Conservation (phyloP, 2,888 invertebrate species). For the Andrena trimmerana region DNA sequence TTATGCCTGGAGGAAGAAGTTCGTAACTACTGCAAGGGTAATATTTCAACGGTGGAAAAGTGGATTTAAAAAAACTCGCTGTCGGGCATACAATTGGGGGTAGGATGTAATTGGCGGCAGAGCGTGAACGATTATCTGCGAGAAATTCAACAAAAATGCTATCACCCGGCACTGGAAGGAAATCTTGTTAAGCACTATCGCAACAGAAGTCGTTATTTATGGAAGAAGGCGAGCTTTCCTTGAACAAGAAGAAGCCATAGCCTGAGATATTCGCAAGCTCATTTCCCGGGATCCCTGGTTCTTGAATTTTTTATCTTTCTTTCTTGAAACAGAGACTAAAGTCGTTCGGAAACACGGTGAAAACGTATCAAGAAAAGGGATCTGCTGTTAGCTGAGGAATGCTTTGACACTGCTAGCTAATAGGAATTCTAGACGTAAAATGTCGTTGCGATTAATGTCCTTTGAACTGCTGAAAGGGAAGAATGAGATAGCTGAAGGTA, state of each 20-base stretch:
- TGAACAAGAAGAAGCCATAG: neutral
- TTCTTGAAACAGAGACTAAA: constrained; percentile 2
- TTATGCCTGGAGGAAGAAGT: constrained; percentile 10
- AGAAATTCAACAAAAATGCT: neutral
- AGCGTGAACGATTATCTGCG: neutral
- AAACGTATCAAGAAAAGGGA: neutral
- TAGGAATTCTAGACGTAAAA: constrained; percentile 19
- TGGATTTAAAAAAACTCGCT: constrained; percentile 12
- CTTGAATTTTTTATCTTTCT: constrained; percentile 52
- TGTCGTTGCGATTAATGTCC: constrained; percentile 21
- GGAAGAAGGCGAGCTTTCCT: neutral
- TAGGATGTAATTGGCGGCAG: constrained; percentile 5
- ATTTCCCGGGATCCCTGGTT: constrained; percentile 7
- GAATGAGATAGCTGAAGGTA: neutral
- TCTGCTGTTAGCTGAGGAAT: neutral
- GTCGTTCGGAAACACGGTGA: neutral
- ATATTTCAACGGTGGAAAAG: constrained; percentile 18
- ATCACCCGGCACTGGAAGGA: neutral
- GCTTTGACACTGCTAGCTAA: constrained; percentile 6
- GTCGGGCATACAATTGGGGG: neutral
- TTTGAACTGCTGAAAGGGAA: constrained; percentile 3
- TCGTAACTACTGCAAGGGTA: constrained; percentile 23
- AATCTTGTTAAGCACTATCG: neutral
- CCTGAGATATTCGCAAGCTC: constrained; percentile 3
- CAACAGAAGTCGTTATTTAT: constrained; percentile 7